These are phyloP conservation scores for Dicyrtomina minuta DNA, from an alignment of 2,888 invertebrate genomes.

Conservation along the genomic window DNA sequence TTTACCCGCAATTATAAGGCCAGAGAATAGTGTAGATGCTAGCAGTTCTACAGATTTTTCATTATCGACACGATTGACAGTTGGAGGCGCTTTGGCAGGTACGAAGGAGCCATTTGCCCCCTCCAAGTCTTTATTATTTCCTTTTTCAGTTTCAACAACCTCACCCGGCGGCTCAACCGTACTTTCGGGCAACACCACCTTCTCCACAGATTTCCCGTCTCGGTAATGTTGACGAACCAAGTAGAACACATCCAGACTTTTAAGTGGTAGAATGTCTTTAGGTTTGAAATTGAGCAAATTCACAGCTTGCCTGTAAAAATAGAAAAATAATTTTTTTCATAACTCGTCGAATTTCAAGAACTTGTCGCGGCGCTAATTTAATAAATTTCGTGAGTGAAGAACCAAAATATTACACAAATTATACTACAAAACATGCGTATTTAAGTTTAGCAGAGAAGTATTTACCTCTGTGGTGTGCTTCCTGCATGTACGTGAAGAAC, in stretches of 20 bases:
- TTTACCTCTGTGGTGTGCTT: constrained; percentile 70
- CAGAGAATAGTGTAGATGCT: constrained; percentile 57
- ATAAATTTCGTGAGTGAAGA: background rate
- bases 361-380: too few relatives aligned
- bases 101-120: background rate
- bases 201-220: background rate
- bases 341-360: too few relatives aligned
- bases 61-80: constrained; percentile 46
- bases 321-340: background rate
- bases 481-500: constrained; percentile 78
- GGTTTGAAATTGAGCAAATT: constrained; percentile 76
- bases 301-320: constrained; percentile 64
- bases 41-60: constrained; percentile 39
- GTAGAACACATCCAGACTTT: constrained; percentile 75
- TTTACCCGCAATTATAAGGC: constrained; percentile 75
- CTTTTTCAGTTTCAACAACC: background rate
- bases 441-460: too few relatives aligned
- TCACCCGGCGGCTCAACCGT: too few relatives aligned
- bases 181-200: background rate
- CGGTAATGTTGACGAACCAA: constrained; percentile 56
- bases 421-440: constrained; percentile 7
- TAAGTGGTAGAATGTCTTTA: constrained; percentile 69
- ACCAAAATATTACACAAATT: constrained; percentile 35
- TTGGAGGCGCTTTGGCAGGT: constrained; percentile 18
- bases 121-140: background rate